phyloP scores from a whole-genome alignment of 92 coral and sea anemone species.

The Phymanthus crucifer region DNA sequence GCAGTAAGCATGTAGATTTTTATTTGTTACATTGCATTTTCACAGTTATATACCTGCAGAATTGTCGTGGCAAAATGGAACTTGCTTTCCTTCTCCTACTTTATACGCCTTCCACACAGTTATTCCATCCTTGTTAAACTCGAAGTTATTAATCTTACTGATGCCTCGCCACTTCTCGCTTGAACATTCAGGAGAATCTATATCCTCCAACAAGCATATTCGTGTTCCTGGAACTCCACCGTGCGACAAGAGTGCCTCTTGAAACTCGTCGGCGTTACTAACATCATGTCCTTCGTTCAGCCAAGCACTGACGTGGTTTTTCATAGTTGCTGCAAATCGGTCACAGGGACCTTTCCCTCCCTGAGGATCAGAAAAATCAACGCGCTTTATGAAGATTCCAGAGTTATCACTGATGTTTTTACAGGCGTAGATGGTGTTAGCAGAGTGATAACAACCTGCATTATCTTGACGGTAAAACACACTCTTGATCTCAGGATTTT shows the following conservation, averaged over 20 bases:
- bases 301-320: constrained; percentile 37
- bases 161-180: constrained; percentile 36
- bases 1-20: too few species aligned
- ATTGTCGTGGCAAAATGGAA: too few species aligned
- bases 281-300: constrained; percentile 50
- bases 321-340: constrained; percentile 45
- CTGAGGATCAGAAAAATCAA: constrained; percentile 61
- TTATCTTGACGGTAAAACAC: constrained; percentile 49
- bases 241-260: constrained; percentile 35
- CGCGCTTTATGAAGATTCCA: constrained; percentile 29
- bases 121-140: constrained; percentile 20
- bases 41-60: too few species aligned
- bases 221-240: constrained; percentile 48
- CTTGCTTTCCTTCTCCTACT: constrained; percentile 34
- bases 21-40: too few species aligned
- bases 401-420: constrained; percentile 30
- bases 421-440: constrained; percentile 35
- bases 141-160: constrained; percentile 47
- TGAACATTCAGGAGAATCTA: not conserved
- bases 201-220: constrained; percentile 26
- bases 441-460: constrained; percentile 58
- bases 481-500: constrained; percentile 39
- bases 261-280: constrained; percentile 26
- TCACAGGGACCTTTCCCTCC: constrained; percentile 56
- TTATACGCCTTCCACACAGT: constrained; percentile 37